Conservation (phyloP, 2,888 invertebrate genomes). For the Spisula subtruncata region DNA sequence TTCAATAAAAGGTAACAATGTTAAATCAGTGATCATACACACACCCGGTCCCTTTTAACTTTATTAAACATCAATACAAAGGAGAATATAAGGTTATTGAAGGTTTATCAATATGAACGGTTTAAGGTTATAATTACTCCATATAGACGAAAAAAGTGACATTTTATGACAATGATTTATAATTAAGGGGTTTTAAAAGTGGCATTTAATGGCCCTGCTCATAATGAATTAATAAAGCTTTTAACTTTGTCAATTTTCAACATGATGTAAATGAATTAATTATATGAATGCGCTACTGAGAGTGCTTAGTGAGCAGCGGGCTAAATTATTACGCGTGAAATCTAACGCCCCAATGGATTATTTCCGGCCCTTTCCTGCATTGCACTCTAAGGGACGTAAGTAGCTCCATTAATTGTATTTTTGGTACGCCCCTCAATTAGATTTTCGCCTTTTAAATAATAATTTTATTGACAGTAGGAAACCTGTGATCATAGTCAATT, state of each 20-base stretch:
- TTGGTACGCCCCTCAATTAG: slow-evolving; percentile 21
- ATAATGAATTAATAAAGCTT: slow-evolving; percentile 45
- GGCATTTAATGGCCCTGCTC: slow-evolving; percentile 35
- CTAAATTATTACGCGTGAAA: slow-evolving; percentile 25
- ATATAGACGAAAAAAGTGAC: slow-evolving; percentile 37
- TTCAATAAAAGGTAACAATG: slow-evolving; percentile 44
- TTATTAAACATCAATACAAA: slow-evolving; percentile 59
- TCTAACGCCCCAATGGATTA: slow-evolving; percentile 19
- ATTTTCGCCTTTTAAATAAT: slow-evolving; percentile 22
- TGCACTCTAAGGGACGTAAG: neutral
- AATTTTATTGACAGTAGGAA: neutral
- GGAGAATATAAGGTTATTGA: slow-evolving; percentile 10
- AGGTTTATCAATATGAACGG: slow-evolving; percentile 47
- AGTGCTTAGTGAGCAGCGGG: slow-evolving; percentile 5
- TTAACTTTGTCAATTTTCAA: slow-evolving; percentile 44
- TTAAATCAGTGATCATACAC: slow-evolving; percentile 43
- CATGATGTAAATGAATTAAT: slow-evolving; percentile 45
- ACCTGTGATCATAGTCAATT: slow-evolving; percentile 12
- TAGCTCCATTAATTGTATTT: slow-evolving; percentile 14
- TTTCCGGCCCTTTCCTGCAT: slow-evolving; percentile 34
- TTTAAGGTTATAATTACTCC: slow-evolving; percentile 46
- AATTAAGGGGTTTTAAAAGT: slow-evolving; percentile 39
- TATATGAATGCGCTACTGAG: neutral
- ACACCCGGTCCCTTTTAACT: slow-evolving; percentile 44
- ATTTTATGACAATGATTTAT: slow-evolving; percentile 33